A percentile compares a stretch with the other conserved stretches of the same genome.
These are phyloP conservation scores for Artibeus lituratus DNA, from an alignment of 2,797 vertebrate genomes.

Conservation along the genomic window DNA sequence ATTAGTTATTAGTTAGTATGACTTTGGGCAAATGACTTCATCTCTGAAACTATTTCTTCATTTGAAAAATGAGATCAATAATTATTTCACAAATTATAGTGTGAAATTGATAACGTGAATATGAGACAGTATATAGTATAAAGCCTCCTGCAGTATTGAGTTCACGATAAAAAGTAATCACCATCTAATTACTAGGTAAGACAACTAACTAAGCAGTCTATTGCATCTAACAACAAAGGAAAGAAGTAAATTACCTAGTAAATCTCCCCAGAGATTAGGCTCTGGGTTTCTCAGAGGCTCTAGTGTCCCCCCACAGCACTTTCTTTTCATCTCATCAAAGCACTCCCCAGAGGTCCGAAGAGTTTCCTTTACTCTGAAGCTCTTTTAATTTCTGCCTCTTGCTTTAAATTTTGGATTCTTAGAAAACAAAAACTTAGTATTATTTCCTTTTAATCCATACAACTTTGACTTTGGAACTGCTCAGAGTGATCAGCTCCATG, in stretches of 20 bases:
- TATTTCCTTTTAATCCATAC: neutral
- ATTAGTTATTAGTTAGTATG: neutral
- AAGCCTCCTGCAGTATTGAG: neutral
- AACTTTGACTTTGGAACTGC: slow-evolving; percentile 22
- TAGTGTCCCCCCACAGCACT: neutral
- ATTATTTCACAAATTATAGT: neutral
- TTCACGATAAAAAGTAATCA: neutral
- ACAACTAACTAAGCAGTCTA: neutral
- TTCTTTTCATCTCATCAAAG: neutral
- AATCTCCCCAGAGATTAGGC: neutral
- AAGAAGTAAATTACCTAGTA: neutral
- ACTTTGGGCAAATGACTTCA: neutral
- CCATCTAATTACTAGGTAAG: neutral
- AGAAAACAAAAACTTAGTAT: slow-evolving; percentile 13
- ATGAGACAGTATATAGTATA: neutral
- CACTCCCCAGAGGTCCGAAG: slow-evolving; percentile 9
- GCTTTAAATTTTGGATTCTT: slow-evolving; percentile 21
- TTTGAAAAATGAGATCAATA: neutral
- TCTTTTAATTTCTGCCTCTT: slow-evolving; percentile 29
- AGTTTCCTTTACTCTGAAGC: neutral
- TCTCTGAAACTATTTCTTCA: neutral
- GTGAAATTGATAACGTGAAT: neutral
- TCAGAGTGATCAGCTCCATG: neutral
- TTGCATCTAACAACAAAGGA: neutral
- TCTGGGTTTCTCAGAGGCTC: neutral